These are phyloP conservation scores for Anarsia innoxiella DNA, from an alignment of 2,888 invertebrate species.

Conservation along the genomic window DNA sequence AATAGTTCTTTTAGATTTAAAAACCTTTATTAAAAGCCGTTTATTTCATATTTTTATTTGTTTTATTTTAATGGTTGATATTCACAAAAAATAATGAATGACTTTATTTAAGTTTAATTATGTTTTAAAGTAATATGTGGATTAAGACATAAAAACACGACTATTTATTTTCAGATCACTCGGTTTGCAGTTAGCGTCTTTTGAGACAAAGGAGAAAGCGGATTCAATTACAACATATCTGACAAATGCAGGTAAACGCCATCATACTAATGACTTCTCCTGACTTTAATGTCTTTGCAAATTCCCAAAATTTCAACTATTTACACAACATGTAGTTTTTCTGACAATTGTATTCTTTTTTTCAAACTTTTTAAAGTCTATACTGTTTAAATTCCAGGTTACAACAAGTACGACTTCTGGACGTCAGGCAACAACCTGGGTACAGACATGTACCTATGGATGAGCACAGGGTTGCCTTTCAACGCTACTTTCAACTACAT, in stretches of 20 bases:
- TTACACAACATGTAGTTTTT: too few relatives aligned
- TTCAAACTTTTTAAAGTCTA: too few relatives aligned
- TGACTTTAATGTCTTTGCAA: background rate
- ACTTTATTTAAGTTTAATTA: too few relatives aligned
- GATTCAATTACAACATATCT: slow-evolving; percentile 89
- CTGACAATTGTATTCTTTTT: too few relatives aligned
- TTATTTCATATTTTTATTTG: background rate
- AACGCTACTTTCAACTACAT: slow-evolving; percentile 92
- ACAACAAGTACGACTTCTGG: slow-evolving; percentile 90
- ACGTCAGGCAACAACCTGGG: slow-evolving; percentile 91
- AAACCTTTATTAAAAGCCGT: too few relatives aligned
- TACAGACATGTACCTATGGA: slow-evolving; percentile 91
- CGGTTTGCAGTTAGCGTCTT: slow-evolving; percentile 88
- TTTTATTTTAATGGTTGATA: too few relatives aligned
- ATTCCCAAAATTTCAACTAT: background rate
- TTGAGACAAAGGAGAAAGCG: slow-evolving; percentile 90
- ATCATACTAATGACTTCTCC: too few relatives aligned
- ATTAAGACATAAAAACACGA: too few relatives aligned
- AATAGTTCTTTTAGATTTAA: too few relatives aligned
- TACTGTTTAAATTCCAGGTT: slow-evolving; percentile 65
- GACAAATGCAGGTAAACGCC: slow-evolving; percentile 84
- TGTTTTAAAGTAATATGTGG: too few relatives aligned
- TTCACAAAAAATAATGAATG: too few relatives aligned
- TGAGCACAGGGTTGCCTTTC: slow-evolving; percentile 91
- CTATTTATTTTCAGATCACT: slow-evolving; percentile 77